Evolutionary conservation across 2,113 vertebrate genomes (phyloP).

Genomic region (Pseudolaguvia tuberculata): DNA sequence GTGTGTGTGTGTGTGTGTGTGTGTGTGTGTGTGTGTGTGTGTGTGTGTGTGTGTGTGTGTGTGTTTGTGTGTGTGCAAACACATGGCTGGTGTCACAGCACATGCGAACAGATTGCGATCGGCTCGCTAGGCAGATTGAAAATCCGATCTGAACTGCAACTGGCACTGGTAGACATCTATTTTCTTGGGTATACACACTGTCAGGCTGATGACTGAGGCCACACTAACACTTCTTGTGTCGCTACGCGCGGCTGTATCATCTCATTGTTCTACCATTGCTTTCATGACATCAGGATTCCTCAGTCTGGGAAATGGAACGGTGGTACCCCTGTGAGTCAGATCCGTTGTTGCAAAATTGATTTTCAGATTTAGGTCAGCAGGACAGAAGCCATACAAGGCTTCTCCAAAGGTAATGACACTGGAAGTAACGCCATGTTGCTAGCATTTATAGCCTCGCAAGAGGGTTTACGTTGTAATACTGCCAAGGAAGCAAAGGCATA

Average conservation of each 20-base stretch:
- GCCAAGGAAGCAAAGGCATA: slow-evolving; percentile 9
- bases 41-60: not conserved
- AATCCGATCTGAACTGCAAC: slow-evolving; percentile 7
- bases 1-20: no score
- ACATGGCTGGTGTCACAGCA: slow-evolving; percentile 22
- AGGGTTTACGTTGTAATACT: slow-evolving; percentile 29
- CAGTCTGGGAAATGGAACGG: not conserved
- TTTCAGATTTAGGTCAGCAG: slow-evolving; percentile 15
- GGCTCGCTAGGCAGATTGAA: not conserved
- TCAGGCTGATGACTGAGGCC: slow-evolving; percentile 5
- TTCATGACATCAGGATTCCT: not conserved
- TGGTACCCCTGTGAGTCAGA: not conserved
- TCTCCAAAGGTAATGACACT: slow-evolving; percentile 4
- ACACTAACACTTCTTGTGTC: slow-evolving; percentile 11
- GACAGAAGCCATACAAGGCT: not conserved
- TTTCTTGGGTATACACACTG: slow-evolving; percentile 2
- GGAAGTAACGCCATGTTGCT: slow-evolving; percentile 17
- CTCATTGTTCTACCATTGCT: slow-evolving; percentile 13
- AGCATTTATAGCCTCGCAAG: slow-evolving; percentile 37
- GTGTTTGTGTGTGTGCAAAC: slow-evolving; percentile 3
- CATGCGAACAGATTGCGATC: slow-evolving; percentile 20
- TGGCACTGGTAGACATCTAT: slow-evolving; percentile 5
- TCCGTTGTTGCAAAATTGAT: slow-evolving; percentile 1
- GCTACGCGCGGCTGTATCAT: slow-evolving; percentile 1
- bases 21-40: no score